Conservation (phyloP, 1,140 invertebrate species). For the Anagrus nilaparvatae region DNA sequence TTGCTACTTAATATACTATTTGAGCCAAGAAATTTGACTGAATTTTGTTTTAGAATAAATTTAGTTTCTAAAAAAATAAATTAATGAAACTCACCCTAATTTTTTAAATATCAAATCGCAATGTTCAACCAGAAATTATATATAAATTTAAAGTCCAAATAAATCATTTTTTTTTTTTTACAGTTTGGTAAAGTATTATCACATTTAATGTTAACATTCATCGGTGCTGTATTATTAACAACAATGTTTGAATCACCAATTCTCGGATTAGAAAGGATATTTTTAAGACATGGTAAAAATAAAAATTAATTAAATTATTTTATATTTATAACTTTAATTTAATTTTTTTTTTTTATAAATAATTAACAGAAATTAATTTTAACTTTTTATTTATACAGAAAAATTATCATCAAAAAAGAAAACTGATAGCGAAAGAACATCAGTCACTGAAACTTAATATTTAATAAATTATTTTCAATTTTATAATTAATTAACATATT, state of each 20-base stretch:
- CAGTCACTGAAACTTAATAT: constrained; percentile 21
- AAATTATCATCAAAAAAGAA: constrained; percentile 12
- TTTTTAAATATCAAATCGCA: constrained; percentile 8
- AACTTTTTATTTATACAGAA: constrained; percentile 1
- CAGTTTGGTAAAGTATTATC: constrained; percentile 45
- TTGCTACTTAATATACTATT: too few species aligned
- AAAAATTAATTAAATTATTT: background rate
- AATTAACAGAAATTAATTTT: background rate
- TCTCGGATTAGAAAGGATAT: constrained; percentile 55
- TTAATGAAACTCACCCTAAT: too few species aligned
- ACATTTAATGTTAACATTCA: constrained; percentile 49
- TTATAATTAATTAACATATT: too few species aligned
- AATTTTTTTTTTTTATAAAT: background rate
- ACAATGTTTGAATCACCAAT: constrained; percentile 60
- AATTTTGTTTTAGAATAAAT: too few species aligned
- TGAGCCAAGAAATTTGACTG: too few species aligned
- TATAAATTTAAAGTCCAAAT: constrained; percentile 14
- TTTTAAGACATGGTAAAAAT: constrained; percentile 39
- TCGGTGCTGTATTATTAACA: constrained; percentile 51
- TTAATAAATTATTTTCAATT: too few species aligned
- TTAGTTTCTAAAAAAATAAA: too few species aligned
- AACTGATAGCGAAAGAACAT: constrained; percentile 21
- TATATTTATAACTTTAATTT: constrained; percentile 2
- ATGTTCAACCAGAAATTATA: background rate
- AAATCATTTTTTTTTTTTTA: constrained; percentile 25